Conservation (phyloP, 2,888 invertebrate species). For the Teleiodes luculella region DNA sequence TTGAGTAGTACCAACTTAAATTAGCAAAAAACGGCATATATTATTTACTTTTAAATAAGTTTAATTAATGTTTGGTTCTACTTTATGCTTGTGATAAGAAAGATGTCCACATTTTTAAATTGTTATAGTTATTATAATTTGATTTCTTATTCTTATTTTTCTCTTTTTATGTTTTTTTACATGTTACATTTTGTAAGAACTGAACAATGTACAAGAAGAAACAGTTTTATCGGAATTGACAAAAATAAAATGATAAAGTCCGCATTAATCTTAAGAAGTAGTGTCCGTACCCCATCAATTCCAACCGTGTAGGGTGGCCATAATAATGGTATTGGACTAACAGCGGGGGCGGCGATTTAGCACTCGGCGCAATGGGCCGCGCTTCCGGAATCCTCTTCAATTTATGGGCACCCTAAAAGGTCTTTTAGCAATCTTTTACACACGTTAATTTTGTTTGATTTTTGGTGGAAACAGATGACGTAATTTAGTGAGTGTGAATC, state of each 20-base stretch:
- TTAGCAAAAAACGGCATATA: no score
- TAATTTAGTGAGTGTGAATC: neutral
- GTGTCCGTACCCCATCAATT: slow-evolving; percentile 60
- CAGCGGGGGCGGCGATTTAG: slow-evolving; percentile 42
- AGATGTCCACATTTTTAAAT: no score
- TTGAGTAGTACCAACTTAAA: no score
- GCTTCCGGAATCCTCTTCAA: slow-evolving; percentile 42
- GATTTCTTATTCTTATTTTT: no score
- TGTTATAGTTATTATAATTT: no score
- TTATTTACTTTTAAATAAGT: no score
- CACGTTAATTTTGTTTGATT: slow-evolving; percentile 10
- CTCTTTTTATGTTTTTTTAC: no score
- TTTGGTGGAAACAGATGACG: neutral
- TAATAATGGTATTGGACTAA: slow-evolving; percentile 7
- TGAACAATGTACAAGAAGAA: no score
- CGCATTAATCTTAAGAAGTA: slow-evolving; percentile 17
- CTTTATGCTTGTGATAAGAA: no score
- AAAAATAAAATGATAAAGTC: neutral
- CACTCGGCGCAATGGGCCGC: slow-evolving; percentile 54
- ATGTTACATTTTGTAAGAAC: no score
- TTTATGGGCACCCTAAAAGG: slow-evolving; percentile 16
- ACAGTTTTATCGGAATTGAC: no score
- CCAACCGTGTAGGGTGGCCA: slow-evolving; percentile 26
- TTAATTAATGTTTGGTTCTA: no score
- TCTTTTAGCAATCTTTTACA: slow-evolving; percentile 5